Percentiles rank a stretch among this genome's conserved stretches.
phyloP scores from a whole-genome alignment of 2,888 invertebrate genomes.

The Lymantria monacha region DNA sequence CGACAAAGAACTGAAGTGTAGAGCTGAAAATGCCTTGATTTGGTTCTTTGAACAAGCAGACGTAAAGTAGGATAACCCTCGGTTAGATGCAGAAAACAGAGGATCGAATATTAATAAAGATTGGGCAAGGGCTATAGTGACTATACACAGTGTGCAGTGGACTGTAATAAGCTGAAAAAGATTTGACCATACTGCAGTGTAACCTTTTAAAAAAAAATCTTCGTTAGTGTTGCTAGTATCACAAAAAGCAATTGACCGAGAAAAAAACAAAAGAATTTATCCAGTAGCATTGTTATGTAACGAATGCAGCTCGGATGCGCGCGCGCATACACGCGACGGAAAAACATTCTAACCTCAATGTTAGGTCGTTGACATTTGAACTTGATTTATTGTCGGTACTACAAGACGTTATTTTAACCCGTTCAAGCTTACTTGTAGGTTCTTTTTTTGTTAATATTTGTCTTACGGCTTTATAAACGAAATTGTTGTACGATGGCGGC shows the following conservation, averaged over 20 bases:
- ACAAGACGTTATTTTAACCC: background rate
- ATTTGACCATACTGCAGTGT: too few species aligned
- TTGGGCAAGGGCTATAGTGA: too few species aligned
- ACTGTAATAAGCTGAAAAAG: too few species aligned
- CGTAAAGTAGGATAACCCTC: too few species aligned
- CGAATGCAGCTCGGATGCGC: conserved; percentile 6
- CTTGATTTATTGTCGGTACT: conserved; percentile 18
- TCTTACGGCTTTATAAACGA: too few species aligned
- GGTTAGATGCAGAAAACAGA: too few species aligned
- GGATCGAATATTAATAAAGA: too few species aligned
- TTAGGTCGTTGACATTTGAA: conserved; percentile 30
- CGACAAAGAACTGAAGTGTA: too few species aligned
- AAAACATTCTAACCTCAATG: conserved; percentile 14
- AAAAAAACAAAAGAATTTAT: conserved; percentile 6
- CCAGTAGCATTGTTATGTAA: conserved; percentile 5
- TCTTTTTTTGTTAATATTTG: background rate
- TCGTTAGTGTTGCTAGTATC: background rate
- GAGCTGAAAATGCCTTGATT: too few species aligned
- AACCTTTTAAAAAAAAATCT: background rate
- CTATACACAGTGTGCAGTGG: too few species aligned
- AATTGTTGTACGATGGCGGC: too few species aligned
- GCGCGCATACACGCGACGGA: conserved; percentile 2
- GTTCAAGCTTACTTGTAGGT: background rate
- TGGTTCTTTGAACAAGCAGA: too few species aligned
- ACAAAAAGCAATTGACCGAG: background rate